phyloP scores from a whole-genome alignment of 2,797 vertebrate genomes.

The Acridotheres tristis region DNA sequence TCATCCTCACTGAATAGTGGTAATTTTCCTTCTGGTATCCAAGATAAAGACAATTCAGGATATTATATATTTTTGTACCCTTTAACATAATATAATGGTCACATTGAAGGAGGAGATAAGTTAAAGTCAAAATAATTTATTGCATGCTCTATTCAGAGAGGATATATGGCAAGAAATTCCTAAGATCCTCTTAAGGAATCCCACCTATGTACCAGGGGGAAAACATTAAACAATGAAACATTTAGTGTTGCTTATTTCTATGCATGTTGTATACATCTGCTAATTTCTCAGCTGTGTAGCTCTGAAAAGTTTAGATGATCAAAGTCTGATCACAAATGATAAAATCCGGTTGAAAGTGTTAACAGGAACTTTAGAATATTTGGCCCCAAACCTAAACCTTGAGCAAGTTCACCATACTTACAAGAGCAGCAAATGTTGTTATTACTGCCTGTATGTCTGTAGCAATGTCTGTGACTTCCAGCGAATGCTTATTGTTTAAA shows the following conservation, averaged over 20 bases:
- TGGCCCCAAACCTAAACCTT: neutral
- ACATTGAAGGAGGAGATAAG: slow-evolving; percentile 34
- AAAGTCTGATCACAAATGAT: neutral
- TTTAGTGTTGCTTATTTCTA: neutral
- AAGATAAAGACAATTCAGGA: slow-evolving; percentile 40
- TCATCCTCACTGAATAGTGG: slow-evolving; percentile 22
- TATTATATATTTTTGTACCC: slow-evolving; percentile 64
- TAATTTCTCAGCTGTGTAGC: neutral
- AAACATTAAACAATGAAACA: neutral
- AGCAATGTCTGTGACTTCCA: neutral
- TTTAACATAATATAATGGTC: slow-evolving; percentile 60
- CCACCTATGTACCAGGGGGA: neutral
- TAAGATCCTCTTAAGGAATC: neutral
- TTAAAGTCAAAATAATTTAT: slow-evolving; percentile 58
- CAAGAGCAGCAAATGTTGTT: neutral
- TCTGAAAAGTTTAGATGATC: neutral
- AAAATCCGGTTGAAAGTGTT: neutral
- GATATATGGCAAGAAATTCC: slow-evolving; percentile 28
- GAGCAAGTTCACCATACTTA: neutral
- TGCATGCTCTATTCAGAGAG: neutral
- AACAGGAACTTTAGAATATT: neutral
- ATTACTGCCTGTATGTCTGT: neutral
- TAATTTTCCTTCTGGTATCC: slow-evolving; percentile 65
- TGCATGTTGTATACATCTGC: neutral
- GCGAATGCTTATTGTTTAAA: neutral